phyloP scores from a whole-genome alignment of 2,888 invertebrate genomes.

The Tinea pellionella region DNA sequence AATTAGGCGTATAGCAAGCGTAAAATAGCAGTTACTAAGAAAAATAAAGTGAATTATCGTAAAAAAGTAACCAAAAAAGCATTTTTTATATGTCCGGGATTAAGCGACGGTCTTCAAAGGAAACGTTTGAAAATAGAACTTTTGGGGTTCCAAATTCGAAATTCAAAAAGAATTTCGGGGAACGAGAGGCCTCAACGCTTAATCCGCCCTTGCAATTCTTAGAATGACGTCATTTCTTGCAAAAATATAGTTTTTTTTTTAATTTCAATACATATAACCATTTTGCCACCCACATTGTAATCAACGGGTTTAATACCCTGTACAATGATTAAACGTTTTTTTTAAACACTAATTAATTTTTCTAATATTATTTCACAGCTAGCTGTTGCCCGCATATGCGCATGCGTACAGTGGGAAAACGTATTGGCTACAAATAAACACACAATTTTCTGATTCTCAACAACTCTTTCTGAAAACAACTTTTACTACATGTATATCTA shows the following conservation, averaged over 20 bases:
- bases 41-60: neutral
- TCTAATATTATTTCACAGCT: no score
- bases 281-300: neutral
- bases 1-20: no score
- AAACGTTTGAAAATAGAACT: slow-evolving; percentile 11
- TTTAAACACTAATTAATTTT: no score
- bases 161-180: slow-evolving; percentile 14
- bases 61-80: neutral
- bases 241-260: neutral
- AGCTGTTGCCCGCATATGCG: no score
- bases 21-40: no score
- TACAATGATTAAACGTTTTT: neutral
- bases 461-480: no score
- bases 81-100: slow-evolving; percentile 4
- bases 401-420: no score
- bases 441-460: no score
- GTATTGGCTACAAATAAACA: no score
- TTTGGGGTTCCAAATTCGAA: neutral
- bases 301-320: neutral
- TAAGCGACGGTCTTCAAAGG: slow-evolving; percentile 1
- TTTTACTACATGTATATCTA: no score
- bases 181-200: slow-evolving; percentile 10
- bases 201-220: slow-evolving; percentile 7
- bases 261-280: neutral
- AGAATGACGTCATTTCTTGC: neutral